phyloP scores from a whole-genome alignment of 2,113 vertebrate genomes.

The Lates calcarifer region DNA sequence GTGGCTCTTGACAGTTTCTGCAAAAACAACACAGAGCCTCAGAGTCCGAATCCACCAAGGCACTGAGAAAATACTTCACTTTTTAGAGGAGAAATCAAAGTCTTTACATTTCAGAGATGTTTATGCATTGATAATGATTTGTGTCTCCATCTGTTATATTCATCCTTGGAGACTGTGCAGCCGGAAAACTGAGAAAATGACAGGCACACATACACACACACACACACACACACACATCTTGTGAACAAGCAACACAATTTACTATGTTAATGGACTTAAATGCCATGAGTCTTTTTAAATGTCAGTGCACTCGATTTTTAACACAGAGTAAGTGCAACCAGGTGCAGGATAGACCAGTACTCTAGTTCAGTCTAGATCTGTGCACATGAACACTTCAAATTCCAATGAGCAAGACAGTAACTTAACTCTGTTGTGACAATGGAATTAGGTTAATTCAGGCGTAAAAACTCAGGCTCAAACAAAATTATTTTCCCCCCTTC shows the following conservation, averaged over 20 bases:
- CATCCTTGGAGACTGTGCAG: constrained; percentile 31
- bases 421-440: constrained; percentile 17
- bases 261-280: constrained; percentile 69
- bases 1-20: constrained; percentile 13
- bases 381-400: background rate
- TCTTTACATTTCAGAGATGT: constrained; percentile 2
- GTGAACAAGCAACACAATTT: constrained; percentile 55
- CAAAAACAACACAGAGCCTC: background rate
- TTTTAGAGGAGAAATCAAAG: background rate
- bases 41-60: background rate
- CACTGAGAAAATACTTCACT: background rate
- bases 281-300: constrained; percentile 68
- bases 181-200: constrained; percentile 42
- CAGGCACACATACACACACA: constrained; percentile 5
- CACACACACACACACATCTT: constrained; percentile 12
- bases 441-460: constrained; percentile 49
- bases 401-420: constrained; percentile 3
- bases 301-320: constrained; percentile 65
- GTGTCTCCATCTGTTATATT: constrained; percentile 10
- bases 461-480: constrained; percentile 36
- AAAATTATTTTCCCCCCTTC: constrained; percentile 27
- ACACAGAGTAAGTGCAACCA: constrained; percentile 29
- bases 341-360: constrained; percentile 36
- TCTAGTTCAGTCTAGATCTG: background rate
- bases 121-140: constrained; percentile 14